Evolutionary conservation across 1,140 invertebrate genomes (phyloP).

Genomic region (Melipona quadrifasciata): DNA sequence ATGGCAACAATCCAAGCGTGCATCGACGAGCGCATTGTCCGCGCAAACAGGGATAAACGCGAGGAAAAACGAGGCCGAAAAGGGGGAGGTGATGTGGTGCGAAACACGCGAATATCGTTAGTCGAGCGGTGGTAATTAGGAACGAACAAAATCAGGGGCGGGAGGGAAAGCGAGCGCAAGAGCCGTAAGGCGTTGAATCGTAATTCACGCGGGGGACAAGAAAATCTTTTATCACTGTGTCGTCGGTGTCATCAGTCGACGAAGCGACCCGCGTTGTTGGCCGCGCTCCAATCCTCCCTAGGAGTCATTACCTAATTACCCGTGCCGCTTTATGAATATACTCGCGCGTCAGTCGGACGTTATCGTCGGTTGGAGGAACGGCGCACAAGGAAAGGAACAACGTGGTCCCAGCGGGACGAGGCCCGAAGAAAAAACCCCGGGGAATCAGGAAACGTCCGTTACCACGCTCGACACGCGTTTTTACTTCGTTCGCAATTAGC

Average conservation of each 20-base stretch:
- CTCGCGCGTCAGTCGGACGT: slow-evolving; percentile 38
- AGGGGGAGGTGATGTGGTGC: not conserved
- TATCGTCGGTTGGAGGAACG: slow-evolving; percentile 46
- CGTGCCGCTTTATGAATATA: slow-evolving; percentile 60
- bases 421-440: not conserved
- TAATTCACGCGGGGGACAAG: slow-evolving; percentile 52
- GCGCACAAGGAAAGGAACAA: slow-evolving; percentile 22
- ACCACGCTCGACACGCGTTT: slow-evolving; percentile 7
- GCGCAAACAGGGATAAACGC: slow-evolving; percentile 7
- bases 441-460: not conserved
- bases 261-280: slow-evolving; percentile 44
- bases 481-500: not conserved
- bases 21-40: not conserved
- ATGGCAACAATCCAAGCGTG: slow-evolving; percentile 27
- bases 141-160: not conserved
- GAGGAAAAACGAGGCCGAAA: not conserved
- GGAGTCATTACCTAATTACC: slow-evolving; percentile 66
- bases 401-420: not conserved
- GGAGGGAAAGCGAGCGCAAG: not conserved
- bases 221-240: slow-evolving; percentile 64
- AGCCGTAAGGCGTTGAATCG: not conserved
- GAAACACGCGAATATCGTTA: slow-evolving; percentile 29
- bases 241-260: slow-evolving; percentile 48
- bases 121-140: slow-evolving; percentile 37
- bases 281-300: slow-evolving; percentile 53